A percentile compares a stretch with the other conserved stretches of the same genome.
Evolutionary conservation across 2,797 vertebrate species (phyloP).

Genomic region (Smutsia temminckii): DNA sequence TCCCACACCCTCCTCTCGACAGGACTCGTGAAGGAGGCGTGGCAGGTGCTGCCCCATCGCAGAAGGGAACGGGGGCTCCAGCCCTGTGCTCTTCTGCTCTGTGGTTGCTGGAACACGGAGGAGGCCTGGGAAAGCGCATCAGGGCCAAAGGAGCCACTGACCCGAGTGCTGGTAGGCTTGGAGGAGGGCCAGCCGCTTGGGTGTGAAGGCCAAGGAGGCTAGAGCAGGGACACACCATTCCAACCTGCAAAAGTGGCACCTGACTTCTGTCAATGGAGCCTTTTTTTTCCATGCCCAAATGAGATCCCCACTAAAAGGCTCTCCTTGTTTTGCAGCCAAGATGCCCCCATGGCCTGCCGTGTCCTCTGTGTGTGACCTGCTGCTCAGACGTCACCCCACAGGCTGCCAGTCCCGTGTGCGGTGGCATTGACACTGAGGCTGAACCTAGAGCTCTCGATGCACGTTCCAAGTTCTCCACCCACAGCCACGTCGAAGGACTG

Average conservation of each 20-base stretch:
- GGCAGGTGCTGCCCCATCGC: rapidly evolving
- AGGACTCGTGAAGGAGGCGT: too few relatives aligned
- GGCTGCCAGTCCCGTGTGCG: rapidly evolving
- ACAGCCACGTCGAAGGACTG: rapidly evolving
- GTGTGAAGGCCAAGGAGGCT: background rate
- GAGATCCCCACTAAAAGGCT: background rate
- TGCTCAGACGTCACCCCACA: background rate
- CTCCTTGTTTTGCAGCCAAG: background rate
- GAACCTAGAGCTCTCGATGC: too few relatives aligned
- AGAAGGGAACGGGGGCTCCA: background rate
- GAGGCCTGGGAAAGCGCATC: background rate
- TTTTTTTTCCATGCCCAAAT: rapidly evolving
- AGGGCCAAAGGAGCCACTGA: too few relatives aligned
- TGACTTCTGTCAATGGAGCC: rapidly evolving
- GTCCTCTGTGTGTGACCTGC: background rate
- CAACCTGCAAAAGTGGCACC: background rate
- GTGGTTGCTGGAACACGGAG: rapidly evolving
- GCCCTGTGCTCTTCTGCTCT: background rate
- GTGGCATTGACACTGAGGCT: rapidly evolving
- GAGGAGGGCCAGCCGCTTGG: too few relatives aligned
- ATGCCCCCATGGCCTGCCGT: rapidly evolving
- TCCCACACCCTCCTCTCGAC: background rate
- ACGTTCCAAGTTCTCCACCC: rapidly evolving
- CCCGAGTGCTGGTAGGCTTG: rapidly evolving
- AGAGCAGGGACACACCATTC: rapidly evolving